Base-by-base conservation (phyloP, 2,888 invertebrate genomes). In the Chrysina gloriosa region DNA sequence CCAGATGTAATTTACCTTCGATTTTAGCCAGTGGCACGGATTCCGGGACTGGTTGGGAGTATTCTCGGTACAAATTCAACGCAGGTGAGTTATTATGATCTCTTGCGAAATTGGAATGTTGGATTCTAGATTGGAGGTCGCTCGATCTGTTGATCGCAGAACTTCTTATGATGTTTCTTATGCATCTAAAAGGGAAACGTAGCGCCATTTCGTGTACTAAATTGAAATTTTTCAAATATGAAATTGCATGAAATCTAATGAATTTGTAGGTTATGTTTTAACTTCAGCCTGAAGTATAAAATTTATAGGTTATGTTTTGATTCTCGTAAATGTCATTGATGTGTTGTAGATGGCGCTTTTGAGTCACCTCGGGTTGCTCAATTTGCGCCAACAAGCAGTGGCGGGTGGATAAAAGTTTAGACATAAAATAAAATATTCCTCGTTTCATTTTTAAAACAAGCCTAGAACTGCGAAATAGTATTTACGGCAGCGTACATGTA, bases 1-100 rank as follows among this genome's bases (percentile, higher is more conserved):
- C 84, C 5, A 97, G 81, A 74, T 90, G 89, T 56, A 93, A 84
- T 82, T 90, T 93, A 45, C 86, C 86, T 65, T 85, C 77, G 3
- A 86, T 6, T 76, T 83, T 82, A 31, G 79, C 84, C 14, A 80
- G 21, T 6, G 48, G 65, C 21, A 48, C 29, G 3, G 45, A 14
- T 11, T 9, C 29, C n/a, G 58, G 23, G 4, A 9, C 25, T 3
- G 61, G 27, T 61, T 61, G 42, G 2, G 42, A 42, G 36, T 61
- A 61, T 14, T 42, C 45, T 14, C 58, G 42, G 11, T 16, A 39
- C 11, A n/a, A 25, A 23, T 42, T 42, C 4, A 4, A 4, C 45
- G 1, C 27, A 31, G 3, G 16, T 16, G 42, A 3, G 19, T 7
- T 42, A 42, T 61, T 61, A 11, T 16, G 11, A 14, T 25, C 14